A percentile compares a stretch with the other conserved stretches of the same genome.
Conservation (phyloP, 2,888 invertebrate species). For the Pyrrhosoma nymphula region DNA sequence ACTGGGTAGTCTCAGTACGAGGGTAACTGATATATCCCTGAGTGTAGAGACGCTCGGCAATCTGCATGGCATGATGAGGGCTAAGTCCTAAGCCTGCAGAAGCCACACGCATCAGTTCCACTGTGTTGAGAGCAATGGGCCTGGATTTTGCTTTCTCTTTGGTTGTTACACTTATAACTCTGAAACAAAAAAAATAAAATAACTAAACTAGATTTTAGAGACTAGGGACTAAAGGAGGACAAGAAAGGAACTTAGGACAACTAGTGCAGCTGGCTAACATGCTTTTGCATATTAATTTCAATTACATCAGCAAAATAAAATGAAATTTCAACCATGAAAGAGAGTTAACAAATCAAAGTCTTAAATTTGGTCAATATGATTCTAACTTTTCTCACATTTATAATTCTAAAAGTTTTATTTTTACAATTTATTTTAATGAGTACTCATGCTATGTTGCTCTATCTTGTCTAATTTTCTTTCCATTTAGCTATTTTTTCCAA, state of each 20-base stretch:
- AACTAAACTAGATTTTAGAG: not conserved
- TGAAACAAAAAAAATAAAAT: slow-evolving; percentile 75
- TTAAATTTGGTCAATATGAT: too few relatives aligned
- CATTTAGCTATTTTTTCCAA: too few relatives aligned
- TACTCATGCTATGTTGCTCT: too few relatives aligned
- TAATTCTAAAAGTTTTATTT: too few relatives aligned
- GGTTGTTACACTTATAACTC: slow-evolving; percentile 87
- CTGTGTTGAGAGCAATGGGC: slow-evolving; percentile 97
- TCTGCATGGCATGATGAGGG: slow-evolving; percentile 94
- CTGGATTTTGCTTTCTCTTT: slow-evolving; percentile 93
- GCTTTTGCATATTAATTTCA: not conserved
- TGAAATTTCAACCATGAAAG: not conserved
- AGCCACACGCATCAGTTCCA: slow-evolving; percentile 95
- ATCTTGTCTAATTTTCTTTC: too few relatives aligned
- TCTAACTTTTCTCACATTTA: too few relatives aligned
- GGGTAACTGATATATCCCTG: slow-evolving; percentile 99
- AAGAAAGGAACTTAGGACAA: not conserved
- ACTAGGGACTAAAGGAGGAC: not conserved
- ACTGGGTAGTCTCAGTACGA: slow-evolving; percentile 97
- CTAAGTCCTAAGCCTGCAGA: slow-evolving; percentile 95
- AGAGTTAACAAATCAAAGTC: too few relatives aligned
- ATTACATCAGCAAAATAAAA: not conserved
- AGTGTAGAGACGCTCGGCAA: slow-evolving; percentile 95
- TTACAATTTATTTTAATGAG: too few relatives aligned
- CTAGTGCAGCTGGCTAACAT: not conserved